phyloP scores from a whole-genome alignment of 2,888 invertebrate genomes.

The Noctua fimbriata region DNA sequence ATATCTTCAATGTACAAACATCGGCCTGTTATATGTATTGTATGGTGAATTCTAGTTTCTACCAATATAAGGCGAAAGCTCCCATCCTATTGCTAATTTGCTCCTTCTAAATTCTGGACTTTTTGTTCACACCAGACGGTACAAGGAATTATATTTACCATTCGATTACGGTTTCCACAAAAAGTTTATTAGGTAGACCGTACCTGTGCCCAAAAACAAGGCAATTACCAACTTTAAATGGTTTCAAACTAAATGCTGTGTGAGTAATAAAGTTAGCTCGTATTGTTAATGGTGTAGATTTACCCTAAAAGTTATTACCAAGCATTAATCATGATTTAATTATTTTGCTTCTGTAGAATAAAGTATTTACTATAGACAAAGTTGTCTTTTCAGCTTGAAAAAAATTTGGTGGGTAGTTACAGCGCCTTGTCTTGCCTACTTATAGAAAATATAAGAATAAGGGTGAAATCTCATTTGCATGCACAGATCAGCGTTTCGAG shows the following conservation, averaged over 20 bases:
- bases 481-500: neutral
- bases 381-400: neutral
- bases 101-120: neutral
- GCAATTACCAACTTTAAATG: constrained; percentile 2
- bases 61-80: neutral
- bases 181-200: neutral
- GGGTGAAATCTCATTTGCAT: too few species aligned
- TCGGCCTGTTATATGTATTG: too few species aligned
- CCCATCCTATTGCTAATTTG: neutral
- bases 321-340: constrained; percentile 18
- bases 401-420: neutral
- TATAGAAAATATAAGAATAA: neutral
- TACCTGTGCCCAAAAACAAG: constrained; percentile 8
- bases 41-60: neutral
- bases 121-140: neutral
- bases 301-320: constrained; percentile 6
- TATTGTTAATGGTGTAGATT: neutral
- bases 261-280: neutral
- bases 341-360: neutral
- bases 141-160: too few species aligned
- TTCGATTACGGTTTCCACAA: neutral
- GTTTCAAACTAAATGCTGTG: neutral
- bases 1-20: too few species aligned
- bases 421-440: neutral
- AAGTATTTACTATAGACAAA: neutral